These are phyloP conservation scores for Macroramphosus scolopax DNA, from an alignment of 2,797 vertebrate genomes.

Conservation along the genomic window DNA sequence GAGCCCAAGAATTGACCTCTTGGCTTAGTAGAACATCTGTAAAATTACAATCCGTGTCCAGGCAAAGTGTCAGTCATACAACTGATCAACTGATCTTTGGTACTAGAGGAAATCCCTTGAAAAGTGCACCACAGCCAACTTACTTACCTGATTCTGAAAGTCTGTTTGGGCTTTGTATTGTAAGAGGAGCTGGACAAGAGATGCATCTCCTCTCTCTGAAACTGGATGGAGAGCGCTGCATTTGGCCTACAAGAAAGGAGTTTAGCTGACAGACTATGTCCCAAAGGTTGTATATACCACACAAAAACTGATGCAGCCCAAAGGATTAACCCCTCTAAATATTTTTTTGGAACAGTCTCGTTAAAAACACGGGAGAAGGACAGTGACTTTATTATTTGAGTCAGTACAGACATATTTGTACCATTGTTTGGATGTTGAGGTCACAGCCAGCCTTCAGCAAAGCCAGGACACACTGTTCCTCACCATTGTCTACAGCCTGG, in stretches of 20 bases:
- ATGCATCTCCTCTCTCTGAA: constrained; percentile 75
- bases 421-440: constrained; percentile 80
- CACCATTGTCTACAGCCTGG: constrained; percentile 79
- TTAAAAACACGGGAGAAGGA: constrained; percentile 8
- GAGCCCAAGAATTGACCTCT: neutral
- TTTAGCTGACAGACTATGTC: neutral
- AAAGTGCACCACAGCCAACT: no score
- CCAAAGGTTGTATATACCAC: neutral
- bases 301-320: neutral
- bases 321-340: neutral
- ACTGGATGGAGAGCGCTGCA: constrained; percentile 78
- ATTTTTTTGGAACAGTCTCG: neutral
- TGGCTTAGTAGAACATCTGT: neutral
- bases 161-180: constrained; percentile 70
- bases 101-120: no score
- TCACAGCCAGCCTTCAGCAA: constrained; percentile 85
- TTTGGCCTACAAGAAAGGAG: constrained; percentile 64
- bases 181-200: constrained; percentile 82
- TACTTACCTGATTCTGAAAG: constrained; percentile 76
- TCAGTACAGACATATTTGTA: constrained; percentile 42
- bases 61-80: neutral
- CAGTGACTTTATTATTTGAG: neutral
- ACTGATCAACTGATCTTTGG: neutral
- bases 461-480: constrained; percentile 81
- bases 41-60: constrained; percentile 3